These are phyloP conservation scores for Rhogogaster chlorosoma DNA, from an alignment of 2,888 invertebrate genomes.

Conservation along the genomic window DNA sequence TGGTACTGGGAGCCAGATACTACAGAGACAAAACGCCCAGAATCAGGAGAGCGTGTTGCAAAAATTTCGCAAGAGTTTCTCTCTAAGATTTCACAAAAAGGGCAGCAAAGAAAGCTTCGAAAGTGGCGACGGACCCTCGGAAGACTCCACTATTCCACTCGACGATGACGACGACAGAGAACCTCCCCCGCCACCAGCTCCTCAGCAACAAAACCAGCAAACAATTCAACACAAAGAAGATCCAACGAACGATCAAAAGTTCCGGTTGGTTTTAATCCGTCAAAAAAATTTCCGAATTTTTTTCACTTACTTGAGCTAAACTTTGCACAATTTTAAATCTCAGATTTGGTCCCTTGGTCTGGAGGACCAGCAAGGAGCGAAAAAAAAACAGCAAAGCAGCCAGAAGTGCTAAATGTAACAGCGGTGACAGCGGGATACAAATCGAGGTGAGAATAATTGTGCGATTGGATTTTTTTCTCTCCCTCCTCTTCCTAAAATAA, in stretches of 20 bases:
- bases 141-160: slow-evolving; percentile 70
- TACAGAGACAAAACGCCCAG: background rate
- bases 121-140: slow-evolving; percentile 72
- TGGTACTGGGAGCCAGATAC: slow-evolving; percentile 60
- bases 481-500: background rate
- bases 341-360: slow-evolving; percentile 86
- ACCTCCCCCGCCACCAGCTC: slow-evolving; percentile 63
- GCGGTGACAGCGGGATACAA: slow-evolving; percentile 87
- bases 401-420: slow-evolving; percentile 86
- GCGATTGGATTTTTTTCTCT: background rate
- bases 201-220: slow-evolving; percentile 57
- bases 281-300: too few relatives aligned
- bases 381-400: slow-evolving; percentile 85
- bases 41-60: slow-evolving; percentile 82
- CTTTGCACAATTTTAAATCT: background rate
- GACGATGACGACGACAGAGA: slow-evolving; percentile 74
- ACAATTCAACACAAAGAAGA: slow-evolving; percentile 71
- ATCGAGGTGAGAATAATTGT: slow-evolving; percentile 79
- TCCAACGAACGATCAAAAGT: slow-evolving; percentile 70
- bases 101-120: slow-evolving; percentile 79
- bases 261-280: slow-evolving; percentile 73
- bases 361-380: slow-evolving; percentile 86
- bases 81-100: slow-evolving; percentile 81
- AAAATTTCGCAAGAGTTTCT: slow-evolving; percentile 86
- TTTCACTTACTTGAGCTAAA: background rate